Evolutionary conservation across 2,797 vertebrate genomes (phyloP), one percentile per base, ranked within the genome.

Genomic region (Miichthys miiuy): DNA sequence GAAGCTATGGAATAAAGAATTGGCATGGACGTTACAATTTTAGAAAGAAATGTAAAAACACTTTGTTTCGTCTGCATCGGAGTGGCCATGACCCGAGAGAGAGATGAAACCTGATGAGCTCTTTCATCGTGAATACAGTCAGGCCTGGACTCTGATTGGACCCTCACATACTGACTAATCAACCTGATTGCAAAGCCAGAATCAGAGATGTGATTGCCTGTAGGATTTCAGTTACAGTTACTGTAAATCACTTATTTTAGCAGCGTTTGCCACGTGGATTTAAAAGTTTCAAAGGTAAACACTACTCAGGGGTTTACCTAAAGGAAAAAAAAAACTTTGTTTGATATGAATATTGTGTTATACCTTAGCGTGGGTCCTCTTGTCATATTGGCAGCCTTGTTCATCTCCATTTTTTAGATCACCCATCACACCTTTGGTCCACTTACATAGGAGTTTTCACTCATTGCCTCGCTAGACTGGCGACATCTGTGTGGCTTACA

Each of bases 101-200:
- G 2, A 9, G 18, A 10, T 27, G 18, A 65, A n/a, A 21, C 17
- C n/a, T 47, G 61, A 46, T 20, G 6, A 30, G 62, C 63, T 54
- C 41, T 27, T 42, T 42, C 16, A 17, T 34, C 42, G 23, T 46
- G 46, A 62, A 44, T 27, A 57, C 6, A 44, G 34, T 23, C 47
- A 34, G 25, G 52, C 68, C 30, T 1, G 0, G 42, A 23, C 55
- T 67, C 20, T 30, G 27, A 46, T 18, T 17, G 41, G 50, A 63
- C 0, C 5, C 38, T 54, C 18, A 54, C 69, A 25, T 60, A 70
- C 55, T 75, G 51, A 21, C 42, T 68, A 54, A 81, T 68, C 20
- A 67, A 58, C n/a, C 20, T 41, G 82, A 79, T 79, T 38, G 51
- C 65, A 58, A 61, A 48, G 42, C 54, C 7, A 76, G 54, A 79